These are phyloP conservation scores for Cecidostiba fungosa DNA, from an alignment of 2,888 invertebrate species.

Conservation along the genomic window DNA sequence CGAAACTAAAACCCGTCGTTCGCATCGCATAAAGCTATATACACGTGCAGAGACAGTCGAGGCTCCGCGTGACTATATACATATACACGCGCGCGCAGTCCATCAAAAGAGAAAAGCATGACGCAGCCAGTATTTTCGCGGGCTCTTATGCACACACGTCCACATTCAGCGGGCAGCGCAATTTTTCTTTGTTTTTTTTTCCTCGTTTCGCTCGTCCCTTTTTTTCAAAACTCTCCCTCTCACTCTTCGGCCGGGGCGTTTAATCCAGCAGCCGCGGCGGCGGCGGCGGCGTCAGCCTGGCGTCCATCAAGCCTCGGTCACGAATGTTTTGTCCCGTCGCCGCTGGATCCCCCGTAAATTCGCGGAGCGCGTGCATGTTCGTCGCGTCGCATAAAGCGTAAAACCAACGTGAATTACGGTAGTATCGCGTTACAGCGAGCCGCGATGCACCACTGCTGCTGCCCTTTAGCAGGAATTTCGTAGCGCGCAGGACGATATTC, in stretches of 20 bases:
- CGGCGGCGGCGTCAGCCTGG: conserved; percentile 71
- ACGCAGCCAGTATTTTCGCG: conserved; percentile 54
- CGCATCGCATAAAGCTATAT: neutral
- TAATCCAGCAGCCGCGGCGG: conserved; percentile 75
- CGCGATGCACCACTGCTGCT: conserved; percentile 64
- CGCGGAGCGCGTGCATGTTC: conserved; percentile 77
- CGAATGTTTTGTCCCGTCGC: conserved; percentile 78
- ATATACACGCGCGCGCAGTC: neutral
- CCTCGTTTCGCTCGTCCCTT: conserved; percentile 52
- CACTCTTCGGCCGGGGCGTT: conserved; percentile 68
- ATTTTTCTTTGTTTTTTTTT: conserved; percentile 45
- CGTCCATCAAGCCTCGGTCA: conserved; percentile 77
- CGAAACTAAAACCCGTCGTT: conserved; percentile 18
- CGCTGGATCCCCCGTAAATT: conserved; percentile 77
- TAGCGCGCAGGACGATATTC: conserved; percentile 13
- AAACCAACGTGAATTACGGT: conserved; percentile 80
- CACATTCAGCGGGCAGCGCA: conserved; percentile 62
- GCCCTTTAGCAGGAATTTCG: conserved; percentile 40
- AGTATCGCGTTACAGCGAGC: conserved; percentile 78
- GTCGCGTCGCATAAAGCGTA: conserved; percentile 79
- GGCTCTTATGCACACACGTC: conserved; percentile 44
- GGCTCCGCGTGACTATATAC: neutral
- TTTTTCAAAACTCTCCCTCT: conserved; percentile 50
- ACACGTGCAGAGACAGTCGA: neutral
- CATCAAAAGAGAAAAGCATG: conserved; percentile 53